phyloP scores from a whole-genome alignment of 1,140 invertebrate genomes.

The Listronotus bonariensis region DNA sequence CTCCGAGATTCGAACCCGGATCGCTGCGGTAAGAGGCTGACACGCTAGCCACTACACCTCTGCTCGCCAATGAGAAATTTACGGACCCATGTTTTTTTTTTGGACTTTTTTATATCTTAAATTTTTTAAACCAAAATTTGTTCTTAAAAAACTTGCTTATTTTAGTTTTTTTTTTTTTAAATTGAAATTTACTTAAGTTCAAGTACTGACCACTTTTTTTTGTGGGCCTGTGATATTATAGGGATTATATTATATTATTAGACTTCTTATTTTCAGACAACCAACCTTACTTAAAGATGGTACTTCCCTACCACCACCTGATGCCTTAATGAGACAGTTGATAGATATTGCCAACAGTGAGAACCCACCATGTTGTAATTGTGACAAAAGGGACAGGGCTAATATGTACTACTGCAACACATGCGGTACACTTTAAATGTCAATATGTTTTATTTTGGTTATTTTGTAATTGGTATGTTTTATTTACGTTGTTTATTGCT shows the following conservation, averaged over 20 bases:
- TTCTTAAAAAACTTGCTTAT: too few relatives aligned
- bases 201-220: background rate
- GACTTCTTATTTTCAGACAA: slow-evolving; percentile 56
- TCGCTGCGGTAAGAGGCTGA: too few relatives aligned
- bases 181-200: background rate
- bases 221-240: too few relatives aligned
- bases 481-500: slow-evolving; percentile 1
- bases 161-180: slow-evolving; percentile 19
- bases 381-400: slow-evolving; percentile 67
- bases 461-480: slow-evolving; percentile 28
- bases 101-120: too few relatives aligned
- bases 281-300: slow-evolving; percentile 66
- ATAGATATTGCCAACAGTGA: slow-evolving; percentile 69
- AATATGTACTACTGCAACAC: slow-evolving; percentile 74
- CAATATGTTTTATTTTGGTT: slow-evolving; percentile 23
- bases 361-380: slow-evolving; percentile 72
- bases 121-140: too few relatives aligned
- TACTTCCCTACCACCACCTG: slow-evolving; percentile 62
- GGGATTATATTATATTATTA: background rate
- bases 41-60: too few relatives aligned
- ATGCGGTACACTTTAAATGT: slow-evolving; percentile 59
- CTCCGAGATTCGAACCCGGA: too few relatives aligned
- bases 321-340: slow-evolving; percentile 67
- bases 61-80: too few relatives aligned
- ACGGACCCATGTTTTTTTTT: too few relatives aligned